Conservation (phyloP, 2,888 invertebrate species). For the Pseudococcus viburni region DNA sequence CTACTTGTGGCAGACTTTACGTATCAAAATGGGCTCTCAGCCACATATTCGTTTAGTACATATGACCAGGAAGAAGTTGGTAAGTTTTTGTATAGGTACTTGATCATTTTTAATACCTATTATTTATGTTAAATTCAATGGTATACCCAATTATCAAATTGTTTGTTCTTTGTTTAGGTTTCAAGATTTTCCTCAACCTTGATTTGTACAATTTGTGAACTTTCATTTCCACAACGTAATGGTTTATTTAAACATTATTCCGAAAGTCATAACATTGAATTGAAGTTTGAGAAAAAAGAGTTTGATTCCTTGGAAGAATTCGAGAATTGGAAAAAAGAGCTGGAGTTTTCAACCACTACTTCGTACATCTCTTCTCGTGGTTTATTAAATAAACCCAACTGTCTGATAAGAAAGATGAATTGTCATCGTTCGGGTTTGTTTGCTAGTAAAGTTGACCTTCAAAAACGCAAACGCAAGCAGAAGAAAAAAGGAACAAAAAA, state of each 20-base stretch:
- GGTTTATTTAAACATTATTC: not conserved
- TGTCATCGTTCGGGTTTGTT: not conserved
- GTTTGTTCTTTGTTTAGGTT: no score
- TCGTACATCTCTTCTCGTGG: not conserved
- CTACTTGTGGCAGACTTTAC: no score
- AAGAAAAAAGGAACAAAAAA: not conserved
- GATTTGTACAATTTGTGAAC: not conserved
- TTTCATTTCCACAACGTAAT: not conserved
- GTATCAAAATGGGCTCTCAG: no score
- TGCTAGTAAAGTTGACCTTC: no score
- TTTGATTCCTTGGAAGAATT: not conserved
- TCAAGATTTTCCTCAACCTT: no score
- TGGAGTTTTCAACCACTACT: not conserved
- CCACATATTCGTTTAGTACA: no score
- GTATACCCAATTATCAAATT: no score
- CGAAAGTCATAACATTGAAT: no score
- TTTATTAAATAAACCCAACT: not conserved
- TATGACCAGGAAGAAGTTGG: no score
- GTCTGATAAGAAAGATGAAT: not conserved
- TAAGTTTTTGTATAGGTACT: no score
- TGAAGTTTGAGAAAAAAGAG: not conserved
- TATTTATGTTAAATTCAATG: no score
- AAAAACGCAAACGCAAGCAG: not conserved
- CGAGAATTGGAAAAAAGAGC: not conserved
- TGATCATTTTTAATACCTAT: no score